Conservation (phyloP, 2,797 vertebrate genomes). For the Iguana delicatissima region DNA sequence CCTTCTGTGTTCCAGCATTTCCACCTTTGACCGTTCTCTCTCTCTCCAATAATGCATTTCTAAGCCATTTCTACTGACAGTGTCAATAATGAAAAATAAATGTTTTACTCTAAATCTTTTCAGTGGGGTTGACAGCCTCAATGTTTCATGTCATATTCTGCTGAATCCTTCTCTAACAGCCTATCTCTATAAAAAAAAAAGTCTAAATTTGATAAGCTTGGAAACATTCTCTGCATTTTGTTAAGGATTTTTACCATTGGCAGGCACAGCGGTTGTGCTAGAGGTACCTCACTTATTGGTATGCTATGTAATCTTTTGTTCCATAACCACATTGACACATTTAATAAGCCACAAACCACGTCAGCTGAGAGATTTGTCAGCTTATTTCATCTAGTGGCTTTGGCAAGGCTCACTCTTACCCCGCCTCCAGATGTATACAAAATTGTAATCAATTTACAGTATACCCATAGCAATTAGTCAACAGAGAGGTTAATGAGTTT, state of each 20-base stretch:
- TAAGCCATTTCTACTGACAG: background rate
- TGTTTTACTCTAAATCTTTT: background rate
- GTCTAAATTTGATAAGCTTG: background rate
- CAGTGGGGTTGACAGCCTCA: slow-evolving; percentile 10
- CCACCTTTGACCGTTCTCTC: background rate
- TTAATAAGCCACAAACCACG: background rate
- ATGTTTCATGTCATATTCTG: background rate
- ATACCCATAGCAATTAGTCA: background rate
- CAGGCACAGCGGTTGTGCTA: background rate
- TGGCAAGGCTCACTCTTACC: background rate
- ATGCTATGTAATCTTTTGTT: too few relatives aligned
- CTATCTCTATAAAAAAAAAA: background rate
- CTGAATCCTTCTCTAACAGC: background rate
- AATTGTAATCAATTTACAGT: background rate
- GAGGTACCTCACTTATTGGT: background rate
- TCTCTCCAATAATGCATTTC: background rate
- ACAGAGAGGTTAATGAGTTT: too few relatives aligned
- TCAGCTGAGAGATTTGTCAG: background rate
- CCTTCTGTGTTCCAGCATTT: background rate
- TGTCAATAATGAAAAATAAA: background rate
- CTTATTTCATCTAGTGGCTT: background rate
- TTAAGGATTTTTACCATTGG: background rate
- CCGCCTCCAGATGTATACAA: background rate
- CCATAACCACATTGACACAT: background rate
- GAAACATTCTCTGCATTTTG: background rate